Evolutionary conservation across 1,140 invertebrate genomes (phyloP).

Genomic region (Macrosteles quadrilineatus): DNA sequence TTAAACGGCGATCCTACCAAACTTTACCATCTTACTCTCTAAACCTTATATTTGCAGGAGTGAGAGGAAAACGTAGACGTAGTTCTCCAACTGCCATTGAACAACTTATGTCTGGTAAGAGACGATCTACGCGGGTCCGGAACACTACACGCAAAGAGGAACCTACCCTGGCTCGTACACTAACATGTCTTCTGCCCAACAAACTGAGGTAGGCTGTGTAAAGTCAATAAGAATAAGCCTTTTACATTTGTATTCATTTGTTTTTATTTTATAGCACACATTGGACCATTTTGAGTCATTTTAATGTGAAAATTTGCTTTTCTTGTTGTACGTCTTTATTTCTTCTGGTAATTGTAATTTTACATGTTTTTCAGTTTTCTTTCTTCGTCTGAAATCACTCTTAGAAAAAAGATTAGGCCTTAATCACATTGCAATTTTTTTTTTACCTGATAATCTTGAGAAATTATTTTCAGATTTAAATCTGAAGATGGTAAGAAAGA

Average conservation of each 20-base stretch:
- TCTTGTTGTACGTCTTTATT: too few species aligned
- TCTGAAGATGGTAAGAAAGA: conserved; percentile 33
- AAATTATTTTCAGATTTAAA: conserved; percentile 37
- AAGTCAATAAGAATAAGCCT: background rate
- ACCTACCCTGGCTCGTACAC: conserved; percentile 64
- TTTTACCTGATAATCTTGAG: too few species aligned
- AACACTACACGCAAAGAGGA: conserved; percentile 58
- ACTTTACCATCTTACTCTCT: too few species aligned
- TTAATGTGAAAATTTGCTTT: too few species aligned
- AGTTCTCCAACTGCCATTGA: conserved; percentile 64
- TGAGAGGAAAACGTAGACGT: conserved; percentile 60
- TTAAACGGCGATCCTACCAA: too few species aligned
- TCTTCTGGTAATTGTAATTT: too few species aligned
- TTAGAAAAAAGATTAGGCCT: too few species aligned
- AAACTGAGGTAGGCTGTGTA: conserved; percentile 54
- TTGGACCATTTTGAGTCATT: too few species aligned
- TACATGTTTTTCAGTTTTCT: too few species aligned
- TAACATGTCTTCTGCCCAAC: conserved; percentile 60
- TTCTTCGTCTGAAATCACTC: too few species aligned
- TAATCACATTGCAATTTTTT: too few species aligned
- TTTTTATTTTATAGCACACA: too few species aligned
- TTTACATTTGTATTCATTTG: conserved; percentile 18
- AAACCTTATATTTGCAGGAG: conserved; percentile 5
- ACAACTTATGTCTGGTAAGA: conserved; percentile 71
- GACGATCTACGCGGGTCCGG: conserved; percentile 64